A percentile compares a stretch with the other conserved stretches of the same genome.
These are phyloP conservation scores for Daboia siamensis DNA, from an alignment of 2,113 vertebrate species.

Conservation along the genomic window DNA sequence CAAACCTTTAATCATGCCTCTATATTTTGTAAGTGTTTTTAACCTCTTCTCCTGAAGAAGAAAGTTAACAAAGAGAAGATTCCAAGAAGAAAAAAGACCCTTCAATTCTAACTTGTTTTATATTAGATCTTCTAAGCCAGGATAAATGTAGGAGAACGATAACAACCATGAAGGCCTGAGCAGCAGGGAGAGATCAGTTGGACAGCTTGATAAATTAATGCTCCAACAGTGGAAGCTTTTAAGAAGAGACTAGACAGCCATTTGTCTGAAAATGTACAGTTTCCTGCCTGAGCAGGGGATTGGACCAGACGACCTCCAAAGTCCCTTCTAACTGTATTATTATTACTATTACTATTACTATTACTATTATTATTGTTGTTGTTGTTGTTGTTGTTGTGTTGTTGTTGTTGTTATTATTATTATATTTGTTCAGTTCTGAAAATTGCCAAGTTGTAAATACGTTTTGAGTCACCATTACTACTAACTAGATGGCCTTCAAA, in stretches of 20 bases:
- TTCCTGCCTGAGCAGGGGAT: too few relatives aligned
- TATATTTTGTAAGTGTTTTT: neutral
- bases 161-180: neutral
- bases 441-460: neutral
- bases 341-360: too few relatives aligned
- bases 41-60: neutral
- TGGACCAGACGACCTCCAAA: too few relatives aligned
- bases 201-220: neutral
- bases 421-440: neutral
- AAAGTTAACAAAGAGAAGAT: neutral
- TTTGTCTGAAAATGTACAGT: too few relatives aligned
- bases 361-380: too few relatives aligned
- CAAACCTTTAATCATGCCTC: neutral
- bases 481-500: neutral
- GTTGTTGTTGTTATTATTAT: too few relatives aligned
- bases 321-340: too few relatives aligned
- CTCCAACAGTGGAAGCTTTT: too few relatives aligned
- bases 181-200: neutral
- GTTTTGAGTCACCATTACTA: neutral
- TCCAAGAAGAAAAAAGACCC: neutral
- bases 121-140: neutral
- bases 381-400: too few relatives aligned
- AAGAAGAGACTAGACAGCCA: too few relatives aligned
- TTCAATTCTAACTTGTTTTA: neutral
- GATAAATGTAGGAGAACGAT: neutral